Conservation (phyloP, 2,888 invertebrate species). For the Odontomyia ornata region DNA sequence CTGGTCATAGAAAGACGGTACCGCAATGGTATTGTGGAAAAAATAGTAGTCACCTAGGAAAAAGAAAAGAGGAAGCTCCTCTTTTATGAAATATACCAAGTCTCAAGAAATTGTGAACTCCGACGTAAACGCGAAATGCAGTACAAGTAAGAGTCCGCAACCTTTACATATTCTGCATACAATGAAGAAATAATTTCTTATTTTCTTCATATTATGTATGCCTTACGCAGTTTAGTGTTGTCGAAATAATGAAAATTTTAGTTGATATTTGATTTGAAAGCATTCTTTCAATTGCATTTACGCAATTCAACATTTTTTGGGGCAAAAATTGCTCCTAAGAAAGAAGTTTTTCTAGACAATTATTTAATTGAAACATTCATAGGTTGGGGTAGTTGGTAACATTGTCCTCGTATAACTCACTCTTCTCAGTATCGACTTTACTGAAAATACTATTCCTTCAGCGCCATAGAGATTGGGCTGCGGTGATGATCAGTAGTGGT, state of each 20-base stretch:
- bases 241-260: background rate
- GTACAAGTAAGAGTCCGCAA: background rate
- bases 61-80: slow-evolving; percentile 42
- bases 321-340: background rate
- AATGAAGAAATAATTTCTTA: slow-evolving; percentile 50
- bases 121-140: background rate
- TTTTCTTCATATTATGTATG: slow-evolving; percentile 34
- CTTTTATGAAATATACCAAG: slow-evolving; percentile 48
- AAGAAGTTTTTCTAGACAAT: background rate
- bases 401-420: background rate
- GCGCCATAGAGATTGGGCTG: slow-evolving; percentile 19
- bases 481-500: slow-evolving; percentile 15
- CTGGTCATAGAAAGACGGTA: slow-evolving; percentile 43
- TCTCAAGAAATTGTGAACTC: slow-evolving; percentile 29
- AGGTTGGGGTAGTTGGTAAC: background rate
- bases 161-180: slow-evolving; percentile 47
- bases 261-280: background rate
- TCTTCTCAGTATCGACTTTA: background rate
- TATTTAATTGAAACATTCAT: background rate
- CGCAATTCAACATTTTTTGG: background rate
- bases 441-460: slow-evolving; percentile 3
- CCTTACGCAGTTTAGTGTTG: background rate
- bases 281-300: background rate
- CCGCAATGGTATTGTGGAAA: slow-evolving; percentile 19
- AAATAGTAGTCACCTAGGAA: slow-evolving; percentile 8